Conservation (phyloP, 2,113 vertebrate species). For the Bufo gargarizans region DNA sequence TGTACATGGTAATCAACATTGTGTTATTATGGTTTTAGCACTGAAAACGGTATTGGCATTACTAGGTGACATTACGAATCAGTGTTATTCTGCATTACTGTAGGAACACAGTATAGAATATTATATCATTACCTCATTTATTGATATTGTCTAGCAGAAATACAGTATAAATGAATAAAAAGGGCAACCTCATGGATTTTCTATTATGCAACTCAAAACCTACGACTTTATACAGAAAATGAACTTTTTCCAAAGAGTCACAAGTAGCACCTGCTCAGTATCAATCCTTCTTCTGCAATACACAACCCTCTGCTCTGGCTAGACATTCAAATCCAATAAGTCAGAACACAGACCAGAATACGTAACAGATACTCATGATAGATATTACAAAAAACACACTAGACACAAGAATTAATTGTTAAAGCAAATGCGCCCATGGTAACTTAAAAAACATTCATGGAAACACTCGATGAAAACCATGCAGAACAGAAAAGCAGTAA, state of each 20-base stretch:
- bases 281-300: slow-evolving; percentile 1
- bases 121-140: too few relatives aligned
- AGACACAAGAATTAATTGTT: slow-evolving; percentile 51
- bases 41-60: too few relatives aligned
- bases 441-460: slow-evolving; percentile 38
- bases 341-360: slow-evolving; percentile 44
- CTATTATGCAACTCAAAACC: not conserved
- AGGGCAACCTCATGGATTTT: not conserved
- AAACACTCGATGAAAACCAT: slow-evolving; percentile 42
- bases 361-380: slow-evolving; percentile 56
- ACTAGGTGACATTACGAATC: too few relatives aligned
- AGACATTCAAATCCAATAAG: slow-evolving; percentile 57
- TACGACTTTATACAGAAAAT: not conserved
- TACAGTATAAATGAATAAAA: not conserved
- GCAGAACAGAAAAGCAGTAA: slow-evolving; percentile 25
- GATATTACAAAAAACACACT: slow-evolving; percentile 33
- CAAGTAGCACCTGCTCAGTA: slow-evolving; percentile 39
- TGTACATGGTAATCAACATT: too few relatives aligned
- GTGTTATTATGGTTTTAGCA: too few relatives aligned
- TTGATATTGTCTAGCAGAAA: not conserved
- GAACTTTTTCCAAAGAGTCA: not conserved
- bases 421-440: slow-evolving; percentile 47
- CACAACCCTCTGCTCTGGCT: slow-evolving; percentile 43
- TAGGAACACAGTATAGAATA: too few relatives aligned
- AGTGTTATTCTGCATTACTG: too few relatives aligned